Base-by-base conservation (phyloP, 2,113 vertebrate genomes). In the Henicopernis longicauda region DNA sequence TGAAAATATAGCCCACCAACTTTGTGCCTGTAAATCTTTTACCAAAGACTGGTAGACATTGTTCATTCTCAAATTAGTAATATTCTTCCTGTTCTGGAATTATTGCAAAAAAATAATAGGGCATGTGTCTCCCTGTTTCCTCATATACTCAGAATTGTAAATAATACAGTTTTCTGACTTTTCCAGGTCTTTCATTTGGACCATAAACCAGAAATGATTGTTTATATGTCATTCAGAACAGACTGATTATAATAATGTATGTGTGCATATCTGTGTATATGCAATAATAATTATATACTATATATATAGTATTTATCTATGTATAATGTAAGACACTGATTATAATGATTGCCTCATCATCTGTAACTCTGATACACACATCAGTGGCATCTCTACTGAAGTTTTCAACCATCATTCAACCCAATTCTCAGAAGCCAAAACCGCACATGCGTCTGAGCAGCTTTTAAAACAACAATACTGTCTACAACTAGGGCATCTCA, bases 401-500 rank as follows among this genome's bases (percentile, higher is more conserved):
- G 62, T 74, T 89, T 94, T 89, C 55, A 80, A 58, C 76, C 38
- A 15, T 73, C n/a, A 15, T 34, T 86, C 52, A 91, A 71, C 77
- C 69, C 40, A 87, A 2, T 93, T 96, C 91, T 91, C 91, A 76
- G 95, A 94, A 97, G 44, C 40, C 69, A 76, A 96, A 96, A 91
- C 84, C 77, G 0, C 73, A 44, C 38, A 13, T 7, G 6, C 4
- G 0, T 63, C 32, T 44, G 76, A 84, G 65, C 77, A 76, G 23
- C 82, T 74, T 89, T 52, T 71, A 81, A 89, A 82, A 50, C 50
- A 72, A 4, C 47, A 47, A 17, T 19, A 19, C 55, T 1, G 0
- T 40, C 29, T 74, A 47, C 86, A 96, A 47, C 38, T 55, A 76
- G 86, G 65, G 36, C 47, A 67, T n/a, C 77, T 91, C 45, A 71